Evolutionary conservation across 2,888 invertebrate genomes (phyloP).

Genomic region (Protodeltote pygarga): DNA sequence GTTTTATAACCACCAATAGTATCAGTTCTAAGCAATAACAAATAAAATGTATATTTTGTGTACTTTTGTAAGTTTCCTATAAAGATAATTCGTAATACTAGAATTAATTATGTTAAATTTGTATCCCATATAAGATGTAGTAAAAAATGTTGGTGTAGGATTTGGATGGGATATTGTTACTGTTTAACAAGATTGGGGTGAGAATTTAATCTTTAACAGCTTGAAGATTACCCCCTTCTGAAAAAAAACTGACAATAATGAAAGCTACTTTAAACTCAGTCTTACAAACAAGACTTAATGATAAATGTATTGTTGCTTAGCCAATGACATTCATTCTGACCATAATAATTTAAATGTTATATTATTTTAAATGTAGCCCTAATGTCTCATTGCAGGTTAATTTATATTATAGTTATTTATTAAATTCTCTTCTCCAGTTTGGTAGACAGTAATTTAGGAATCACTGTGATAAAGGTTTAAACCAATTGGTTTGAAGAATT

Average conservation of each 20-base stretch:
- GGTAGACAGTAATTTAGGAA: slow-evolving; percentile 29
- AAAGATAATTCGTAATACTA: no score
- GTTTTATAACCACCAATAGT: background rate
- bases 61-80: slow-evolving; percentile 11
- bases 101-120: no score
- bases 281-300: no score
- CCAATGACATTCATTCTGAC: no score
- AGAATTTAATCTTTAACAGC: background rate
- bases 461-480: slow-evolving; percentile 61
- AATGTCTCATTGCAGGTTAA: no score
- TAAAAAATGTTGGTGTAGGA: slow-evolving; percentile 2
- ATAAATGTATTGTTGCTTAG: no score
- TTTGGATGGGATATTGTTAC: slow-evolving; percentile 22
- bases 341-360: no score
- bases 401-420: background rate
- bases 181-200: slow-evolving; percentile 25
- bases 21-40: background rate
- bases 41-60: slow-evolving; percentile 18
- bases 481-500: slow-evolving; percentile 47
- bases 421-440: slow-evolving; percentile 15
- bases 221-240: background rate
- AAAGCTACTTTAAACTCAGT: no score
- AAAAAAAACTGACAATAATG: no score
- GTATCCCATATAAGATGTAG: no score
- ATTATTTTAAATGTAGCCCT: no score